phyloP scores from a whole-genome alignment of 2,113 vertebrate genomes.

The Procavia capensis region DNA sequence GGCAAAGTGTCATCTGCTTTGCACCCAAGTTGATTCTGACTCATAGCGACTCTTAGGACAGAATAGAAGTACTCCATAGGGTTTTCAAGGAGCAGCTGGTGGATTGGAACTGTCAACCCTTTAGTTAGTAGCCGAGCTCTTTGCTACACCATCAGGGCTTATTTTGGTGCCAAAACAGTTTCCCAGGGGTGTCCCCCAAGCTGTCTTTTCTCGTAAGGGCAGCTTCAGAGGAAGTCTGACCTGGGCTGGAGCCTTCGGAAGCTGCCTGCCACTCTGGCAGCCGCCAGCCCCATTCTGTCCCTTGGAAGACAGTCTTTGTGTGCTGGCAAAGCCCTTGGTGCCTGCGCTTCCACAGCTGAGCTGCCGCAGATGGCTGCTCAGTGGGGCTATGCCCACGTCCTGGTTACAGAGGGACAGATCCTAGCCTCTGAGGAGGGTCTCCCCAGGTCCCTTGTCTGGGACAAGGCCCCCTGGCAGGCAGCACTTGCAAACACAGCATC shows the following conservation, averaged over 20 bases:
- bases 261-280: accelerated
- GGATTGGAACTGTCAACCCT: too few relatives aligned
- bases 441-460: slow-evolving; percentile 80
- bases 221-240: not conserved
- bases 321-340: slow-evolving; percentile 77
- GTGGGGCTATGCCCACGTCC: slow-evolving; percentile 78
- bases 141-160: too few relatives aligned
- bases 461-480: slow-evolving; percentile 75
- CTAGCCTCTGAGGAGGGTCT: slow-evolving; percentile 74
- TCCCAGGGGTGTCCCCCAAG: not conserved
- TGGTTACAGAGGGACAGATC: slow-evolving; percentile 61
- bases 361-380: slow-evolving; percentile 82
- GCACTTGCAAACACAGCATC: slow-evolving; percentile 74
- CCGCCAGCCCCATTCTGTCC: not conserved
- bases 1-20: not conserved
- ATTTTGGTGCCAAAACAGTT: not conserved
- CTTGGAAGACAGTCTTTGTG: slow-evolving; percentile 52
- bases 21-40: too few relatives aligned
- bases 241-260: not conserved
- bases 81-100: too few relatives aligned
- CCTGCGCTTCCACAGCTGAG: slow-evolving; percentile 73
- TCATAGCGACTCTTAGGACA: too few relatives aligned
- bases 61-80: too few relatives aligned
- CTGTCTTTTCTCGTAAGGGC: not conserved
- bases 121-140: too few relatives aligned